These are phyloP conservation scores for Tauraco hartlaubi DNA, from an alignment of 2,797 vertebrate species.

Conservation along the genomic window DNA sequence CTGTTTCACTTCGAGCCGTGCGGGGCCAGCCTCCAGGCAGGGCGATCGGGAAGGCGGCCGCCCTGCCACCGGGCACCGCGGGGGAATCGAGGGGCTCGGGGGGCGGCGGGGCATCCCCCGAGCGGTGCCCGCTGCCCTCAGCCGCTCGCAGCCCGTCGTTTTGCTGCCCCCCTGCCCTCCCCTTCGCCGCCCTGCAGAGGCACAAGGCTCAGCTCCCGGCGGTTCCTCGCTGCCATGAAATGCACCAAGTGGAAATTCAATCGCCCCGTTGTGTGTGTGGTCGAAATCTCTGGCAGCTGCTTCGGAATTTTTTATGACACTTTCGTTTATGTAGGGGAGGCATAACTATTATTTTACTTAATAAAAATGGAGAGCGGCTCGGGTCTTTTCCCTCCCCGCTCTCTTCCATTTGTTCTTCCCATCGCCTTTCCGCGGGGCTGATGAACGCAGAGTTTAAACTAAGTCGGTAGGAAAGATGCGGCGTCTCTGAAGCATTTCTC, in stretches of 20 bases:
- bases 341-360: conserved; percentile 72
- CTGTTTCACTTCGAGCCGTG: neutral
- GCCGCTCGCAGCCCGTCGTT: neutral
- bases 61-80: neutral
- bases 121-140: neutral
- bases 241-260: conserved; percentile 64
- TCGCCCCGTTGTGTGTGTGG: conserved; percentile 73
- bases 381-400: neutral
- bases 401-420: neutral
- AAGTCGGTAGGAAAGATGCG: neutral
- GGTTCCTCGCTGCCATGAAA: conserved; percentile 40
- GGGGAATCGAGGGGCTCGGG: neutral
- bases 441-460: neutral
- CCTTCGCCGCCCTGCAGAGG: neutral
- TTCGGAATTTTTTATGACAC: conserved; percentile 72
- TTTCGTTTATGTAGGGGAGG: conserved; percentile 63
- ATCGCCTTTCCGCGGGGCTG: neutral
- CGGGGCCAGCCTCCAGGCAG: neutral
- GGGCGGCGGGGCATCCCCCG: neutral
- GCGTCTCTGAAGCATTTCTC: neutral
- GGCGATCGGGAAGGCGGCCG: neutral
- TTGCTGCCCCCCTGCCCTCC: neutral
- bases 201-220: conserved; percentile 31
- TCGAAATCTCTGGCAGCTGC: conserved; percentile 76
- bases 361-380: conserved; percentile 51